Base-by-base conservation (phyloP, 1,140 invertebrate species). In the Elymnias hypermnestra region DNA sequence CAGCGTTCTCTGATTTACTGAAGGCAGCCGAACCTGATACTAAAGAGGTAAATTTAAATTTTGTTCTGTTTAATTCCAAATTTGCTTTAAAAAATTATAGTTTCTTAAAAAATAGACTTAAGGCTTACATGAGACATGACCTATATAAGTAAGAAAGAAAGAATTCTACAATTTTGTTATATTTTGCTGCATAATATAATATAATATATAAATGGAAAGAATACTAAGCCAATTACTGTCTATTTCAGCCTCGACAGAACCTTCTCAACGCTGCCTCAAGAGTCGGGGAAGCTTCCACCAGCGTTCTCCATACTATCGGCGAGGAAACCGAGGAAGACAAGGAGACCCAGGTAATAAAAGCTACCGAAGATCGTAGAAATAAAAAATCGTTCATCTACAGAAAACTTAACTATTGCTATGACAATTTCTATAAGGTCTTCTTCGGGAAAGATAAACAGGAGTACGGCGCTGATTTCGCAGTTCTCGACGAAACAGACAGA, bases 231-330 rank as follows among this genome's bases (percentile, higher is more conserved):
- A 15, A 33, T 15, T 10, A 33, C n/a, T 15, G 1, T 33, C 14
- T 14, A 33, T 43, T 88, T 25, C 87, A 95, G 91, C 94, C 96
- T 0, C 89, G 97, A 13, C 96, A 98, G 82, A 97, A 92, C 74
- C 87, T 99, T 3, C 88, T 99, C 8, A 95, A 95, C 72, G 97
- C 98, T 4, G 98, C 98, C 0, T 95, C 94, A 13, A 91, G 94
- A 40, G 96, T 99, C 14, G 98, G 98, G 2, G 97, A 99, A 78
- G 96, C 97, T 0, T 98, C 96, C 23, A 95, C 97, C 26, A 92
- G 94, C 69, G 94, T 99, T 0, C 89, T 99, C n/a, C 92, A 94
- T 49, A 96, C 95, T 23, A 98, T 99, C 65, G 95, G 94, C n/a
- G 95, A 98, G 64, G 94, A 97, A 40, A 93, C 93, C 15, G 91